Percentiles rank a stretch among this genome's conserved stretches.
These are phyloP conservation scores for Cranoglanis bouderius DNA, from an alignment of 2,113 vertebrate species.

Conservation along the genomic window DNA sequence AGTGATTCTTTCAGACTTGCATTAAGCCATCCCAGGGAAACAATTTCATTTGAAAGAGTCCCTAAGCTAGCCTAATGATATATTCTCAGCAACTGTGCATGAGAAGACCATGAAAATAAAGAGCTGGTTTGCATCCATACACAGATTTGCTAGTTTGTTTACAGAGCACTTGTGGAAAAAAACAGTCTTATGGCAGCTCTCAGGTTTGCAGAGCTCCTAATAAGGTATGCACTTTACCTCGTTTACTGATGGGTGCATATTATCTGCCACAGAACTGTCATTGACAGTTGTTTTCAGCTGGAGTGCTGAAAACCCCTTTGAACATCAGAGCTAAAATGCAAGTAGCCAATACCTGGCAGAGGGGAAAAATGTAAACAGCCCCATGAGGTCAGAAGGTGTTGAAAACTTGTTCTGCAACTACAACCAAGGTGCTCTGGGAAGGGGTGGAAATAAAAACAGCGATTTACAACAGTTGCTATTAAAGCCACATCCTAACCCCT, in stretches of 20 bases:
- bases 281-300: constrained; percentile 61
- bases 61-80: not conserved
- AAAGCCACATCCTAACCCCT: not conserved
- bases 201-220: constrained; percentile 24
- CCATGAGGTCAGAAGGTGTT: constrained; percentile 44
- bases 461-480: not conserved
- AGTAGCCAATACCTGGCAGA: constrained; percentile 11
- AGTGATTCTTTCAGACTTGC: constrained; percentile 41
- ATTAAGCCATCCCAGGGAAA: constrained; percentile 42
- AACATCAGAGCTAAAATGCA: constrained; percentile 49
- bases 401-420: constrained; percentile 49
- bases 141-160: constrained; percentile 8
- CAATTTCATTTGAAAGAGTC: constrained; percentile 29
- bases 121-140: constrained; percentile 7
- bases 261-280: constrained; percentile 58
- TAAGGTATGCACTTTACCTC: constrained; percentile 31
- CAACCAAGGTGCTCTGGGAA: constrained; percentile 41
- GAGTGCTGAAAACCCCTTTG: constrained; percentile 60
- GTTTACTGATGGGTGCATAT: constrained; percentile 45
- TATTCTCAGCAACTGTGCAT: not conserved
- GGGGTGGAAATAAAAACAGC: not conserved
- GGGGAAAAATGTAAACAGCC: constrained; percentile 60
- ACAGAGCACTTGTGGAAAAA: not conserved
- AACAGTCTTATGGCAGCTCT: not conserved
- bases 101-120: not conserved